Evolutionary conservation across 1,140 invertebrate species (phyloP), one percentile per base, ranked within the genome.

Genomic region (Drosophila ambigua): DNA sequence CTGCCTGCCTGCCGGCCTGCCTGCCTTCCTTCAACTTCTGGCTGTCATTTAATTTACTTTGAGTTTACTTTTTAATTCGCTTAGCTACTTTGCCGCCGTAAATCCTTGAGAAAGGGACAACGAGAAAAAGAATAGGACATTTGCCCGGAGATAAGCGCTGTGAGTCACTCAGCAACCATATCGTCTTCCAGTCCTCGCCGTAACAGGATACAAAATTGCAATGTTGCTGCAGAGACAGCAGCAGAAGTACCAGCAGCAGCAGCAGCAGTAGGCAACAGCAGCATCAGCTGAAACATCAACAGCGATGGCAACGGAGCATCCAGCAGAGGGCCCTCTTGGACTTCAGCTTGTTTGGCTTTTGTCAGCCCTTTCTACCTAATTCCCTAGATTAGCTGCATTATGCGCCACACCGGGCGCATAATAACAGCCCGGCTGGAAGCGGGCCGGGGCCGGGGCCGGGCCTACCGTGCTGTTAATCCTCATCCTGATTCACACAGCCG

Each of bases 51-150:
- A 88, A 88, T 87, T 87, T 87, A 87, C 83, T 87, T 68, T 60
- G 49, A 83, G 83, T 87, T 87, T 88, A 75, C 75, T 88, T 87
- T 87, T 87, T 87, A 87, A 87, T 87, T 87, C 82, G 82, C 82
- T 87, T 87, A 88, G 83, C 83, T 87, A 88, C 82, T 88, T 88
- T 79, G 83, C 57, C 76, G 69, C 76, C 84, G 83, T 87, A 87
- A 87, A 88, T 87, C 83, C 83, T 83, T 79, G 66, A 73, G 43
- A 59, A 59, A 16, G 39, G 52, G 45, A 52, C 64, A 44, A 58
- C n/a, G 23, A 20, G 51, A 52, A 43, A 5, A 16, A 44, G 44
- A 45, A 57, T 58, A 63, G 77, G 79, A 88, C 79, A 88, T 85
- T 85, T 88, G 77, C 58, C 74, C 72, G 41, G 50, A 63, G 82